Percentiles rank a stretch among this genome's conserved stretches.
These are phyloP conservation scores for Agrochola litura DNA, from an alignment of 2,888 invertebrate genomes.

Conservation along the genomic window DNA sequence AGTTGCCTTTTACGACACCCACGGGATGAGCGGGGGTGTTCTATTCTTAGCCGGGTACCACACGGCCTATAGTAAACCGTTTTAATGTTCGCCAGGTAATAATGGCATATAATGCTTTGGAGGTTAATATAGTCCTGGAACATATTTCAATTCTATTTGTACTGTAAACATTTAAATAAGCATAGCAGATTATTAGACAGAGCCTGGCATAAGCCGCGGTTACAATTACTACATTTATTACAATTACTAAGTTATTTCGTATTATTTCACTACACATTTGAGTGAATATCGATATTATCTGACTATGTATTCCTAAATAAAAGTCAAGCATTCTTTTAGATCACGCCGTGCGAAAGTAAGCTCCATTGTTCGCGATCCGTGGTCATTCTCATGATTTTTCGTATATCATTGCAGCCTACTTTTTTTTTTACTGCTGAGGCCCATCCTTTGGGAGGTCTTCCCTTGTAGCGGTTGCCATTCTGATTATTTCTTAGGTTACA, in stretches of 20 bases:
- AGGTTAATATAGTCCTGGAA: background rate
- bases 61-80: background rate
- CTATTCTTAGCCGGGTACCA: slow-evolving; percentile 30
- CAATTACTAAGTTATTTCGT: background rate
- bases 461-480: background rate
- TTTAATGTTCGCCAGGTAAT: background rate
- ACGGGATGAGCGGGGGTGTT: slow-evolving; percentile 9
- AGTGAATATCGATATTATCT: background rate
- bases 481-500: background rate
- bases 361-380: slow-evolving; percentile 4
- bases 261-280: background rate
- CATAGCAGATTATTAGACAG: background rate
- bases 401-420: slow-evolving; percentile 9
- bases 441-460: slow-evolving; percentile 24
- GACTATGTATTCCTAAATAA: background rate
- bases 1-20: background rate
- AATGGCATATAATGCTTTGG: background rate
- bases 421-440: background rate
- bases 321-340: background rate
- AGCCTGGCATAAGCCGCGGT: no score
- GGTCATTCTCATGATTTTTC: slow-evolving; percentile 16
- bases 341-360: slow-evolving; percentile 17
- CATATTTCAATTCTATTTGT: background rate
- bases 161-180: background rate
- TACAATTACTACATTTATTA: no score